A percentile compares a stretch with the other conserved stretches of the same genome.
These are phyloP conservation scores for Sycobia sp. DNA, from an alignment of 1,140 invertebrate species.

Conservation along the genomic window DNA sequence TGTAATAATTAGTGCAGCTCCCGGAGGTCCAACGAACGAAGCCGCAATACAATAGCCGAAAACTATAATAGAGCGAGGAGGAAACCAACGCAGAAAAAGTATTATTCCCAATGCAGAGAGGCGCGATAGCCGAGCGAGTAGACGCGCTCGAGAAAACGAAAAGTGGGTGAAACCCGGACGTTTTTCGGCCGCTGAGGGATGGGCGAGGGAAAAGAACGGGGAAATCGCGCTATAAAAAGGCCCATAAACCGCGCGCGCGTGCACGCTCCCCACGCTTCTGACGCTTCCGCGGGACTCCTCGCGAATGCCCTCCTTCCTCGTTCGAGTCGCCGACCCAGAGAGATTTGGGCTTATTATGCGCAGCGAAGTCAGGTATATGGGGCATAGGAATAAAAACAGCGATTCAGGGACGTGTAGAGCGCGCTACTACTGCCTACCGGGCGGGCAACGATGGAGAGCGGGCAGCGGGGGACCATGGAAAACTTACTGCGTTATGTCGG, in stretches of 20 bases:
- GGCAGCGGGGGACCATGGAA: neutral
- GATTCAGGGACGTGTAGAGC: neutral
- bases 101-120: too few species aligned
- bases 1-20: conserved; percentile 12
- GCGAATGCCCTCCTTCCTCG: conserved; percentile 4
- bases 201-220: too few species aligned
- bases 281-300: conserved; percentile 1
- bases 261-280: neutral
- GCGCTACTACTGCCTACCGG: too few species aligned
- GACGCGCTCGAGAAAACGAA: too few species aligned
- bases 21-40: too few species aligned
- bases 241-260: neutral
- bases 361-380: conserved; percentile 8
- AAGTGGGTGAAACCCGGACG: too few species aligned
- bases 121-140: too few species aligned
- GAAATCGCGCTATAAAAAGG: conserved; percentile 6
- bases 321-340: neutral
- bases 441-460: neutral
- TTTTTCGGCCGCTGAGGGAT: too few species aligned
- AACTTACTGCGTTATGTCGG: conserved; percentile 16
- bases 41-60: neutral
- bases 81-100: too few species aligned
- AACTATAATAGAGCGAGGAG: too few species aligned
- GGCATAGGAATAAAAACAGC: conserved; percentile 19
- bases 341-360: too few species aligned